phyloP scores from a whole-genome alignment of 2,113 vertebrate genomes.

The Ammodytes dubius region DNA sequence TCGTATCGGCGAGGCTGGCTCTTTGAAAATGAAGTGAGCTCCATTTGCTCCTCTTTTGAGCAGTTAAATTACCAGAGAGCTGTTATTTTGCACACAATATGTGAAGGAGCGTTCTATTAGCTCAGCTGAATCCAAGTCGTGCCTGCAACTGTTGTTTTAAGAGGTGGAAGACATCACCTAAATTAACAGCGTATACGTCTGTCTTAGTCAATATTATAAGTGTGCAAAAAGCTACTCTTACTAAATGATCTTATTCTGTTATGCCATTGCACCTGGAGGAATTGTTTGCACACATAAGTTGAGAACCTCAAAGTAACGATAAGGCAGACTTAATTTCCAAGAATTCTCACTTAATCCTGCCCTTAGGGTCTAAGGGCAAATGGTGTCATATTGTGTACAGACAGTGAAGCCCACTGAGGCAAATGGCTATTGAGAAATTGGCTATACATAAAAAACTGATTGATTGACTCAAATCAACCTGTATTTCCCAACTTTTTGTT shows the following conservation, averaged over 20 bases:
- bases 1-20: constrained; percentile 55
- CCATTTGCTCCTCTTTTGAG: constrained; percentile 68
- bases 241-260: constrained; percentile 2
- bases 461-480: too few relatives aligned
- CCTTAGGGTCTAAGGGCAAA: too few relatives aligned
- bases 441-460: too few relatives aligned
- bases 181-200: neutral
- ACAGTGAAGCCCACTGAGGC: too few relatives aligned
- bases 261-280: neutral
- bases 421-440: too few relatives aligned
- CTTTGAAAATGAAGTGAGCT: constrained; percentile 73
- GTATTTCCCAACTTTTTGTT: neutral
- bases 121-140: constrained; percentile 27
- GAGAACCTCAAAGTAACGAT: neutral
- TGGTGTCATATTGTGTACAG: too few relatives aligned
- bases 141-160: neutral
- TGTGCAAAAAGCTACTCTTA: neutral
- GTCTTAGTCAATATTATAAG: neutral
- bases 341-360: neutral
- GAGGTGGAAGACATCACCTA: constrained; percentile 3
- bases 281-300: neutral
- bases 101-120: constrained; percentile 47
- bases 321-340: neutral
- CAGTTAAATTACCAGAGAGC: constrained; percentile 70
- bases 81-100: constrained; percentile 60